These are phyloP conservation scores for Galerucella pusilla DNA, from an alignment of 2,888 invertebrate species.

Conservation along the genomic window DNA sequence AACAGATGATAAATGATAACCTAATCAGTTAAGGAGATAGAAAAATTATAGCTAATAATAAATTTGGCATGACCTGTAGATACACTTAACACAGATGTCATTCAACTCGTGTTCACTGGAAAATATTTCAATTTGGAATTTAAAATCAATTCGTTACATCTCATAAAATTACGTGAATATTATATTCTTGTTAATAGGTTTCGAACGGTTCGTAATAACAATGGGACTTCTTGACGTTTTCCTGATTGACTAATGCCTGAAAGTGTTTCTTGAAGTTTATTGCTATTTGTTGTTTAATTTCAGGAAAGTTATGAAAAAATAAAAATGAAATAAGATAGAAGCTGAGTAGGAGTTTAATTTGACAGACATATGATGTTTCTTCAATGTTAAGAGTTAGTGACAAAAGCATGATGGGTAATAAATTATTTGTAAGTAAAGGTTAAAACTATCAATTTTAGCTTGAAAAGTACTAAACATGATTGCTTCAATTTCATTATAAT, in stretches of 20 bases:
- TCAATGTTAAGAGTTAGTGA: too few relatives aligned
- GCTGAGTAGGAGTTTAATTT: too few relatives aligned
- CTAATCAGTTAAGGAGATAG: neutral
- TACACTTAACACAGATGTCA: constrained; percentile 1
- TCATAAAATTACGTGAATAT: constrained; percentile 14
- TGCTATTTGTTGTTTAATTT: neutral
- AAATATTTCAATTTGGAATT: constrained; percentile 19
- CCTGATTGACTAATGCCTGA: neutral
- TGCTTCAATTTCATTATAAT: too few relatives aligned
- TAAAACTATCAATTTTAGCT: too few relatives aligned
- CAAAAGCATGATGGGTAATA: too few relatives aligned
- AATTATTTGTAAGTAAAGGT: too few relatives aligned
- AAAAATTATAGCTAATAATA: neutral
- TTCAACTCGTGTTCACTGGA: constrained; percentile 11
- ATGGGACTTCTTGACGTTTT: constrained; percentile 3
- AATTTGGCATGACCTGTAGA: neutral
- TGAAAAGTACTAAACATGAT: too few relatives aligned
- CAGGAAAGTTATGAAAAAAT: neutral
- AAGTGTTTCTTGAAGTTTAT: neutral
- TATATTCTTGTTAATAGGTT: constrained; percentile 5
- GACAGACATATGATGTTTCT: too few relatives aligned
- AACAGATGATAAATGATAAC: too few relatives aligned
- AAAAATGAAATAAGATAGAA: neutral
- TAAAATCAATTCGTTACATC: constrained; percentile 17
- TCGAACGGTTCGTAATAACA: neutral